Evolutionary conservation across 2,888 invertebrate species (phyloP).

Genomic region (Eulithis testata): DNA sequence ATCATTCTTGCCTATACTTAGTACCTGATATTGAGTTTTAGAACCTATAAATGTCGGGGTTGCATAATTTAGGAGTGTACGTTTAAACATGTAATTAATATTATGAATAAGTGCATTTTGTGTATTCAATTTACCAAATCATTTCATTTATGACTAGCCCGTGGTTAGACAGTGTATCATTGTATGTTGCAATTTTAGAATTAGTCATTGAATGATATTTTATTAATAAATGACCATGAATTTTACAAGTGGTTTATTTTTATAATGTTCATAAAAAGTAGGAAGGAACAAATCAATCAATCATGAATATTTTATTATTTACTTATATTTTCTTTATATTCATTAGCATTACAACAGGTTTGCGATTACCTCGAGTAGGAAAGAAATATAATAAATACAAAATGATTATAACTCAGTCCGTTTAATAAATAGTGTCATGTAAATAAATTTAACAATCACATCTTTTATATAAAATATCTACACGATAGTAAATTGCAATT

Average conservation of each 20-base stretch:
- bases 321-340: too few relatives aligned
- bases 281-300: too few relatives aligned
- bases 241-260: not conserved
- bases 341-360: too few relatives aligned
- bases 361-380: not conserved
- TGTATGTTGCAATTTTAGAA: conserved; percentile 2
- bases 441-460: conserved; percentile 62
- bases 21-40: conserved; percentile 30
- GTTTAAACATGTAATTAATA: not conserved
- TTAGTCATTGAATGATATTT: conserved; percentile 7
- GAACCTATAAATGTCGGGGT: not conserved
- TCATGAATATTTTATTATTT: too few relatives aligned
- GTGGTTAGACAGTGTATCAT: not conserved
- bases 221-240: conserved; percentile 25
- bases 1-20: conserved; percentile 13
- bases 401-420: conserved; percentile 67
- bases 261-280: not conserved
- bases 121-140: not conserved
- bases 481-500: conserved; percentile 36
- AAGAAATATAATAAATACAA: conserved; percentile 40
- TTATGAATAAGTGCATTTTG: not conserved
- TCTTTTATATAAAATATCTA: conserved; percentile 36
- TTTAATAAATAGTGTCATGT: conserved; percentile 81
- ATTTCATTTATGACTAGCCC: not conserved
- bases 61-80: not conserved